Evolutionary conservation across 2,113 vertebrate genomes (phyloP).

Genomic region (Indicator maculatus): DNA sequence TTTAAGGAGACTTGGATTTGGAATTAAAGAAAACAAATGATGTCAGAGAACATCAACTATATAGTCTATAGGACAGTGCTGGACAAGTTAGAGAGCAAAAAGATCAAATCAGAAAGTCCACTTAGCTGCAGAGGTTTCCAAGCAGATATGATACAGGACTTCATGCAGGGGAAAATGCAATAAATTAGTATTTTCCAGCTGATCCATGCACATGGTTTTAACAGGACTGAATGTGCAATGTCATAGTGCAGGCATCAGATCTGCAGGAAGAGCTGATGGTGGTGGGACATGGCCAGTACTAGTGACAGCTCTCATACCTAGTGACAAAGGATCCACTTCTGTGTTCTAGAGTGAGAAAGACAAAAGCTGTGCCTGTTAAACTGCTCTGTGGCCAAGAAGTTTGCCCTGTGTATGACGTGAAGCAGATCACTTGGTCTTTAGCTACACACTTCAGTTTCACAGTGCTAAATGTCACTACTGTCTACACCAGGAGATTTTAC

Average conservation of each 20-base stretch:
- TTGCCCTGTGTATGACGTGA: neutral
- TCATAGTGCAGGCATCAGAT: accelerated
- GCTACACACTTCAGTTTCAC: neutral
- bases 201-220: neutral
- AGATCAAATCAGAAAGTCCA: neutral
- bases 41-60: neutral
- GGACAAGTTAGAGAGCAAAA: neutral
- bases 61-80: neutral
- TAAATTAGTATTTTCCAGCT: neutral
- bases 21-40: neutral
- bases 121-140: neutral
- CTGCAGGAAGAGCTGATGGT: neutral
- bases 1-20: neutral
- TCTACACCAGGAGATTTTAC: neutral
- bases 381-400: neutral
- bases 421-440: neutral
- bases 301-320: neutral
- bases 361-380: neutral
- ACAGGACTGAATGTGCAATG: neutral
- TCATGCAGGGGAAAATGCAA: neutral
- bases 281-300: neutral
- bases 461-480: neutral
- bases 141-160: neutral
- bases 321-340: neutral
- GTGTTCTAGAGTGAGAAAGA: neutral